Evolutionary conservation across 2,113 vertebrate genomes (phyloP), one percentile per base, ranked within the genome.

Genomic region (Phalacrocorax aristotelis): DNA sequence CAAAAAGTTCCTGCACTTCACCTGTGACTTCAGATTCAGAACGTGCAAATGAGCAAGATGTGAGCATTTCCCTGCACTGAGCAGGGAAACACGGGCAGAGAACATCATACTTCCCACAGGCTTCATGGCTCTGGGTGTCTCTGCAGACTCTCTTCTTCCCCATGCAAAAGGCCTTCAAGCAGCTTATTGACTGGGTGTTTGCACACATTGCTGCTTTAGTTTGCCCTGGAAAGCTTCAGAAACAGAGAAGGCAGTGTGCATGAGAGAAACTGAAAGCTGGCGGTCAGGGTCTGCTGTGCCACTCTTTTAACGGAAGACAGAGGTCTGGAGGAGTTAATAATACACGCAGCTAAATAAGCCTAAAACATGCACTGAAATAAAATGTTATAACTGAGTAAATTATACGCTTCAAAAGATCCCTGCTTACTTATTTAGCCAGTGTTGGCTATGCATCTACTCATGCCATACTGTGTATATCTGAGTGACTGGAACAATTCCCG

Each of bases 301-400:
- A 48, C 25, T 62, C 18, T 44, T 15, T 66, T 66, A 42, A 48
- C 14, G 57, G 40, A 72, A 52, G 32, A 64, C n/a, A 78, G 57
- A 60, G 13, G 25, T 80, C 62, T 40, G 40, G 52, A 32, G 38
- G 48, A 78, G 74, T 97, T 92, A 93, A 94, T 75, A 96, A 86
- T 72, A 81, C 25, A 71, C 22, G 34, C 58, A 90, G 65, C 68
- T 70, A 87, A 95, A 30, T 44, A 52, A 75, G 38, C 49, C 51
- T 86, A 65, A 91, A 83, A 48, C 44, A 65, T 66, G 76, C 49
- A 88, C 27, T 8, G 2, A 96, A 93, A 34, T 94, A 62, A 93
- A 94, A 95, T 84, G 13, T 65, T 94, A 32, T 65, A 91, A 91
- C 22, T 51, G 72, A 91, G 69, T 71, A 89, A 92, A 98, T 97